Evolutionary conservation across 2,797 vertebrate genomes (phyloP), one percentile per base, ranked within the genome.

Genomic region (Emys orbicularis): DNA sequence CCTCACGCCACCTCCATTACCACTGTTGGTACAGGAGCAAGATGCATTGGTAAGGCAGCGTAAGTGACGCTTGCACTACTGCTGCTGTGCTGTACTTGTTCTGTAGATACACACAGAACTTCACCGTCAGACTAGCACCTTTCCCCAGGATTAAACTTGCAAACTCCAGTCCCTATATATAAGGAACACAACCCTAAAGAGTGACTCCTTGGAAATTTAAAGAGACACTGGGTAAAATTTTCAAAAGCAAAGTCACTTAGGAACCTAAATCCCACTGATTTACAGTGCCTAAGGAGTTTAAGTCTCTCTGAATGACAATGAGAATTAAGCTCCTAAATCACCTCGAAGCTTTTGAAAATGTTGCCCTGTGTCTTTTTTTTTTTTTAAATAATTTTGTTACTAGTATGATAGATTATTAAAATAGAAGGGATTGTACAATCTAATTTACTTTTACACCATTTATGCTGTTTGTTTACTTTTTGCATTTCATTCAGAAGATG

Each of bases 401-500:
- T 8, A 18, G 2, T 57, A 34, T 9, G 80, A 4, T 85, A 1
- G 25, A 86, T 72, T 92, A 94, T 79, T 81, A 90, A 31, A 23
- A 82, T 31, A 79, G 31, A 41, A 79, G 16, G 84, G 54, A 86
- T 85, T 59, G 77, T 86, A 50, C 44, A 80, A 90, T 23, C 79
- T 94, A 90, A 79, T 84, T 86, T 56, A 86, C 79, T 95, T 95
- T 59, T 88, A 96, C 37, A 65, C 10, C 49, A 81, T 53, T 65
- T 86, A 87, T 0, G 2, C 49, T 50, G 86, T 84, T 95, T 93
- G 18, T 79, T 72, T 86, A 76, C 82, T 91, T 93, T 95, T 83
- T 92, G 80, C 47, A 79, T 92, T 96, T 94, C 81, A 92, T 47
- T 52, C 81, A 72, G 41, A 54, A 86, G 79, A 85, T 93, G 89